Percentiles rank a stretch among this genome's conserved stretches.
Conservation (phyloP, 1,140 invertebrate genomes). For the Gryllus bimaculatus region DNA sequence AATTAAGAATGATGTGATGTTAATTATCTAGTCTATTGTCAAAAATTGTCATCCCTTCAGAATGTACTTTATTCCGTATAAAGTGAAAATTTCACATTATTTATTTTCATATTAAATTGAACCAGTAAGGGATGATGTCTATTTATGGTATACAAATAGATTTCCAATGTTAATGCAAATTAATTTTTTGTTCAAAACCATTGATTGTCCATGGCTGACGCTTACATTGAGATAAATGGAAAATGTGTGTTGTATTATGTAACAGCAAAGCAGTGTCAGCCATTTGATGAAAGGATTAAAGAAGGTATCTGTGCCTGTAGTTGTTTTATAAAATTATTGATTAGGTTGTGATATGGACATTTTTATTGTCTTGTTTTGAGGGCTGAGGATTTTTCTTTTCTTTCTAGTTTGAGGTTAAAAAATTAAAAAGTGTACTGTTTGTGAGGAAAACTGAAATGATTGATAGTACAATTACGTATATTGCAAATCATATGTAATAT, state of each 20-base stretch:
- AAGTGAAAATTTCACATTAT: not conserved
- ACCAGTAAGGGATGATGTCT: not conserved
- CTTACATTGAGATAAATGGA: too few relatives aligned
- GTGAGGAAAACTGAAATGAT: not conserved
- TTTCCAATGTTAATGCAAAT: not conserved
- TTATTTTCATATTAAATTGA: not conserved
- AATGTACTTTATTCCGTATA: not conserved
- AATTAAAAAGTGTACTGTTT: not conserved
- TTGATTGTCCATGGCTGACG: not conserved
- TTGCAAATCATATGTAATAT: too few relatives aligned
- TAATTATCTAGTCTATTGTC: slow-evolving; percentile 1
- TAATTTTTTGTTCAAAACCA: not conserved
- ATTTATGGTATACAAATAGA: slow-evolving; percentile 2
- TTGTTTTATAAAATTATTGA: not conserved
- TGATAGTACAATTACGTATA: not conserved
- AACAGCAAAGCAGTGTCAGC: not conserved
- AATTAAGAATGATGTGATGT: slow-evolving; percentile 5
- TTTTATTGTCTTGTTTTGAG: not conserved
- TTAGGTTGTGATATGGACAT: not conserved
- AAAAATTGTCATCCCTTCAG: not conserved
- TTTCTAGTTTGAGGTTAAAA: not conserved
- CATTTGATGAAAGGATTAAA: not conserved
- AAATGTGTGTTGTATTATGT: too few relatives aligned
- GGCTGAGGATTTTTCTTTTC: not conserved
- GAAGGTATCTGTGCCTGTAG: not conserved